Evolutionary conservation across 2,888 invertebrate genomes (phyloP).

Genomic region (Hypsopygia costalis): DNA sequence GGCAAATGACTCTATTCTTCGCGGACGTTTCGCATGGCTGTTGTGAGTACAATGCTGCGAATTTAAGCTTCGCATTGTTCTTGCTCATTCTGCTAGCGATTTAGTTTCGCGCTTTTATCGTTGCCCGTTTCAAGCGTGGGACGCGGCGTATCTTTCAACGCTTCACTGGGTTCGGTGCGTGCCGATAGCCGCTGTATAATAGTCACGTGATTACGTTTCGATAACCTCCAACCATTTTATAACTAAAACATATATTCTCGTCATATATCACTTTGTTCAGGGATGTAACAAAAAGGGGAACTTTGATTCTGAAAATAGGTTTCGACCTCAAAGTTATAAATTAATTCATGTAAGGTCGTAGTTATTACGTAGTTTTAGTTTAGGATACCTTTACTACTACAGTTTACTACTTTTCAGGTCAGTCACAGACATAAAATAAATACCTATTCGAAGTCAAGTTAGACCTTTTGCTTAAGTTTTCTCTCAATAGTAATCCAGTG

Average conservation of each 20-base stretch:
- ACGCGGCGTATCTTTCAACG: conserved; percentile 31
- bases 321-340: background rate
- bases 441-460: too few species aligned
- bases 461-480: too few species aligned
- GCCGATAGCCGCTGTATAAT: conserved; percentile 26
- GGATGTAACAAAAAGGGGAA: background rate
- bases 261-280: conserved; percentile 3
- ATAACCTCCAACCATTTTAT: conserved; percentile 22
- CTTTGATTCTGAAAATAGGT: background rate
- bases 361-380: too few species aligned
- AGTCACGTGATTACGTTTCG: conserved; percentile 23
- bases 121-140: conserved; percentile 48
- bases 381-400: too few species aligned
- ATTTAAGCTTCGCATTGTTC: conserved; percentile 70
- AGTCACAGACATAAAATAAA: too few species aligned
- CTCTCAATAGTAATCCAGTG: too few species aligned
- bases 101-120: conserved; percentile 71
- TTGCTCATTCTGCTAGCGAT: conserved; percentile 61
- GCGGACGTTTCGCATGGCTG: conserved; percentile 47
- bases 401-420: too few species aligned
- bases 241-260: conserved; percentile 4
- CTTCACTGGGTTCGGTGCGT: conserved; percentile 29
- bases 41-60: conserved; percentile 61
- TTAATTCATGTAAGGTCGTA: background rate
- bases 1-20: conserved; percentile 77